Conservation (phyloP, 2,113 vertebrate genomes). For the Silurus asotus region DNA sequence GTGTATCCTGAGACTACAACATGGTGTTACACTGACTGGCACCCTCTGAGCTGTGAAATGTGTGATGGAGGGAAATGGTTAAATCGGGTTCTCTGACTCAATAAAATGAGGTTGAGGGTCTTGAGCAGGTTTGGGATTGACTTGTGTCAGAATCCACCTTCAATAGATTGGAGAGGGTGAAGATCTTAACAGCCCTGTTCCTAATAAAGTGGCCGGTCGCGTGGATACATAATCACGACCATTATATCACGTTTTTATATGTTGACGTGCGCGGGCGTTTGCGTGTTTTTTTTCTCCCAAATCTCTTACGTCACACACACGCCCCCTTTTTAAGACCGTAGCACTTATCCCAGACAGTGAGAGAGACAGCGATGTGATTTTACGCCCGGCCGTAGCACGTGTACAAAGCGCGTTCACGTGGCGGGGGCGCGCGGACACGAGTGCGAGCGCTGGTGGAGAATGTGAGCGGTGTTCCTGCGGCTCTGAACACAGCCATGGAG, state of each 20-base stretch:
- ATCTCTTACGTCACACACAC: conserved; percentile 20
- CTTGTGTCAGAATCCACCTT: background rate
- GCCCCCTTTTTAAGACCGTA: background rate
- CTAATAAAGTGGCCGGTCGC: background rate
- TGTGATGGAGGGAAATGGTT: background rate
- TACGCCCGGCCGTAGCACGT: conserved; percentile 64
- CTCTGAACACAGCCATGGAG: conserved; percentile 39
- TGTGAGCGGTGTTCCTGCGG: conserved; percentile 33
- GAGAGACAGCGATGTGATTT: conserved; percentile 10
- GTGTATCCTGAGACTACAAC: background rate
- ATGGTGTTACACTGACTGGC: background rate
- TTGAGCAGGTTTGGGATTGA: background rate
- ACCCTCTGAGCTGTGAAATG: too few species aligned
- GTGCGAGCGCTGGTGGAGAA: conserved; percentile 44
- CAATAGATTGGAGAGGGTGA: background rate
- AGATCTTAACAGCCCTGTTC: background rate
- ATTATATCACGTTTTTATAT: background rate
- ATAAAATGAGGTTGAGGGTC: background rate
- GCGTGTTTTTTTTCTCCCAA: background rate
- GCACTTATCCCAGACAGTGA: background rate
- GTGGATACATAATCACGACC: background rate
- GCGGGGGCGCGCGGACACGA: conserved; percentile 46
- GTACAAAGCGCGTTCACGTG: conserved; percentile 71
- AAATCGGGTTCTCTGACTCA: background rate
- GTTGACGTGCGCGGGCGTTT: background rate